Conservation (phyloP, 2,113 vertebrate genomes). For the Plecturocebus donacophilus region DNA sequence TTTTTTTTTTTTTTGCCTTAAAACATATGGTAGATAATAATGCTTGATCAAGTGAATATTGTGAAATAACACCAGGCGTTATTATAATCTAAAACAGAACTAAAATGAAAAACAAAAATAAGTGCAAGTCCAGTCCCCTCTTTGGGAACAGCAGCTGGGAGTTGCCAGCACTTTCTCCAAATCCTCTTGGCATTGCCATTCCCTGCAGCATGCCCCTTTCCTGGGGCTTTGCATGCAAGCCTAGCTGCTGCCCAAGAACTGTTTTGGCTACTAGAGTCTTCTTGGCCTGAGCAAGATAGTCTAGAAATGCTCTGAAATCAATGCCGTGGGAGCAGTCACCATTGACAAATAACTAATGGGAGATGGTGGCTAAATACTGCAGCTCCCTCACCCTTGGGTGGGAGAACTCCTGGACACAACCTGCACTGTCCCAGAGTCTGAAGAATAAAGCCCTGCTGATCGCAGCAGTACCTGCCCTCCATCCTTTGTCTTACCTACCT, state of each 20-base stretch:
- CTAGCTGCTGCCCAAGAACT: not conserved
- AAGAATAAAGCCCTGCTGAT: fast-evolving
- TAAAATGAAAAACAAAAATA: not conserved
- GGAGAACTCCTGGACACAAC: not conserved
- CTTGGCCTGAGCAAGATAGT: fast-evolving
- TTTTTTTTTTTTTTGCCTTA: not conserved
- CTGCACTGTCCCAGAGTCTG: too few relatives aligned
- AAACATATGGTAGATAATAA: not conserved
- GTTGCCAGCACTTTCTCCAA: fast-evolving
- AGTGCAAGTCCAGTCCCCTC: not conserved
- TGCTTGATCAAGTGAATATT: not conserved
- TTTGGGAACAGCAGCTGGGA: fast-evolving
- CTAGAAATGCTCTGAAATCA: not conserved
- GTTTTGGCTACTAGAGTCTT: not conserved
- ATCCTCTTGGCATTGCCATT: not conserved
- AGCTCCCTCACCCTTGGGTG: fast-evolving
- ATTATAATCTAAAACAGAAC: not conserved
- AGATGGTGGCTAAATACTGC: too few relatives aligned
- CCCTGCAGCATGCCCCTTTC: fast-evolving
- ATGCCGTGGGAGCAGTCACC: not conserved
- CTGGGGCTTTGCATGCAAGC: not conserved
- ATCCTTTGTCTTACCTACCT: not conserved
- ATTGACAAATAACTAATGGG: too few relatives aligned
- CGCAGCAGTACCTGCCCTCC: fast-evolving
- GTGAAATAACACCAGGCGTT: not conserved